phyloP scores from a whole-genome alignment of 1,140 invertebrate species.

The Plectrocnemia conspersa region DNA sequence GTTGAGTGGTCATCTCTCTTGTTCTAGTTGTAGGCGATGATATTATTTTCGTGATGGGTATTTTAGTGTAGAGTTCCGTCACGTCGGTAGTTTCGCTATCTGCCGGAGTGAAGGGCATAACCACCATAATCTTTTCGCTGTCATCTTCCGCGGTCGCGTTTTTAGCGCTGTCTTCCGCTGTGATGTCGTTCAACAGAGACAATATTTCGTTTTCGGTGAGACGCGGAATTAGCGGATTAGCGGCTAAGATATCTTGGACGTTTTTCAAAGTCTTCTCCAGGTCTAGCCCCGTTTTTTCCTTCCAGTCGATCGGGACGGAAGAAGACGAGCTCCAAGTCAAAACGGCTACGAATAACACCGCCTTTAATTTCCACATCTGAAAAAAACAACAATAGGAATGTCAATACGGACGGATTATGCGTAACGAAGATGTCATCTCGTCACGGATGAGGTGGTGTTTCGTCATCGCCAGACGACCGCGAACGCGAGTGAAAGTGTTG shows the following conservation, averaged over 20 bases:
- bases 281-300: constrained; percentile 38
- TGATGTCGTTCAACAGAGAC: constrained; percentile 56
- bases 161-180: constrained; percentile 45
- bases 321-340: neutral
- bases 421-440: neutral
- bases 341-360: neutral
- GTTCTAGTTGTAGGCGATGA: constrained; percentile 10
- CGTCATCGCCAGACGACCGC: neutral
- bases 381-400: neutral
- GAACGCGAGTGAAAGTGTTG: constrained; percentile 1
- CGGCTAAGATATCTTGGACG: constrained; percentile 55
- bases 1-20: neutral
- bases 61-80: constrained; percentile 48
- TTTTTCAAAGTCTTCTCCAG: constrained; percentile 55
- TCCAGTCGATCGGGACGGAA: constrained; percentile 20
- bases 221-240: constrained; percentile 53
- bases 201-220: constrained; percentile 56
- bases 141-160: constrained; percentile 5
- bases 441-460: neutral
- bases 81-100: constrained; percentile 38
- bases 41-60: constrained; percentile 46
- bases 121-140: constrained; percentile 44
- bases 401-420: neutral
- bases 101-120: constrained; percentile 46
- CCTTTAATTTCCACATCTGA: constrained; percentile 4